phyloP scores from a whole-genome alignment of 2,797 vertebrate genomes.

The Diceros bicornis region DNA sequence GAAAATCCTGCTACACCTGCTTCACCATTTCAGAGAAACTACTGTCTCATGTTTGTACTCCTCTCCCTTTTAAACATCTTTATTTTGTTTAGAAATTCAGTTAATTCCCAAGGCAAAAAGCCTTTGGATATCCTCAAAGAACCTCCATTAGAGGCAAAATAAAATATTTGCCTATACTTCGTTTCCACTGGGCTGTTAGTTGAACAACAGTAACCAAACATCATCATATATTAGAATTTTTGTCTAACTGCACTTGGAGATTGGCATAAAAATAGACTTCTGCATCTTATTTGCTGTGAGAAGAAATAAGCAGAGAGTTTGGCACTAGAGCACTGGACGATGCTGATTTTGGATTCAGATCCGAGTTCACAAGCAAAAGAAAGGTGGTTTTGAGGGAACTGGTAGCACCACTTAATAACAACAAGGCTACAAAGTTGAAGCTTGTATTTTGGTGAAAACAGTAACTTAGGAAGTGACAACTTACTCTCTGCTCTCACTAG shows the following conservation, averaged over 20 bases:
- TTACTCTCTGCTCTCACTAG: background rate
- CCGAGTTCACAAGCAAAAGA: background rate
- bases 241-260: background rate
- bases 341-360: conserved; percentile 43
- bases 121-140: conserved; percentile 28
- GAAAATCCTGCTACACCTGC: background rate
- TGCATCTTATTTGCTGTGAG: background rate
- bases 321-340: background rate
- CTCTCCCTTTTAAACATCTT: conserved; percentile 13
- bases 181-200: background rate
- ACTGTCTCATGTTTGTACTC: conserved; percentile 9
- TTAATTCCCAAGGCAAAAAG: background rate
- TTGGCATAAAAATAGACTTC: background rate
- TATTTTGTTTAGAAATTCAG: conserved; percentile 42
- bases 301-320: background rate
- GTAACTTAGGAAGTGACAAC: background rate
- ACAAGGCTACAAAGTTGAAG: background rate
- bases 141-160: background rate
- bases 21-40: conserved; percentile 51
- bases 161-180: conserved; percentile 53
- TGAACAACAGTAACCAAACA: conserved; percentile 53
- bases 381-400: background rate
- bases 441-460: conserved; percentile 29
- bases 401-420: background rate
- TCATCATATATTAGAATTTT: background rate